These are phyloP conservation scores for Conopomorpha cramerella DNA, from an alignment of 1,140 invertebrate species.

Conservation along the genomic window DNA sequence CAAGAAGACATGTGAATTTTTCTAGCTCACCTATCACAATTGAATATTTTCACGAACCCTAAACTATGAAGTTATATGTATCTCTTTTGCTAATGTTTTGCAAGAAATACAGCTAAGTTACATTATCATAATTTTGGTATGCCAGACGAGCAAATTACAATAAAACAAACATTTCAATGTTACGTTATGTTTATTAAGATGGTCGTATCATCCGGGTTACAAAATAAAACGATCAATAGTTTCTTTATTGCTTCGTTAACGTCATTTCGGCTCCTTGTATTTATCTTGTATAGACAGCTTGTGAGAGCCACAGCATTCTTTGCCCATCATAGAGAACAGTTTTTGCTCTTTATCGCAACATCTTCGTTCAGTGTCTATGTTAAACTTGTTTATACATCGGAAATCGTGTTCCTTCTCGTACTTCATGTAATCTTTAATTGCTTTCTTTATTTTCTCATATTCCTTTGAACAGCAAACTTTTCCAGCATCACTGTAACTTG, in stretches of 20 bases:
- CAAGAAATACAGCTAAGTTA: no score
- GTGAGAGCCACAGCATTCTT: constrained; percentile 35
- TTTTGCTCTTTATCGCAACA: constrained; percentile 44
- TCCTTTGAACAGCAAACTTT: constrained; percentile 50
- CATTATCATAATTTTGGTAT: no score
- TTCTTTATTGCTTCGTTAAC: constrained; percentile 5
- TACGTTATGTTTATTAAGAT: background rate
- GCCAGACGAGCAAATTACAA: no score
- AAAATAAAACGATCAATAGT: constrained; percentile 46
- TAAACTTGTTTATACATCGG: constrained; percentile 41
- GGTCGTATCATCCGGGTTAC: constrained; percentile 33
- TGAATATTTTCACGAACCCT: no score
- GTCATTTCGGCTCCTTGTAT: constrained; percentile 26
- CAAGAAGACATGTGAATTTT: no score
- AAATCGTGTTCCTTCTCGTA: constrained; percentile 35
- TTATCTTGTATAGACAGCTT: constrained; percentile 40
- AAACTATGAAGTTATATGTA: no score
- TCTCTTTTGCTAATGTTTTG: no score
- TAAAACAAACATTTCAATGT: no score
- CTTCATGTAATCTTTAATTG: constrained; percentile 39
- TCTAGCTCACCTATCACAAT: no score
- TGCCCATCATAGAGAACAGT: constrained; percentile 26
- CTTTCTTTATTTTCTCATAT: constrained; percentile 47
- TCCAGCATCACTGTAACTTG: constrained; percentile 40
- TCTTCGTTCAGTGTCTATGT: constrained; percentile 38